Base-by-base conservation (phyloP, 2,888 invertebrate species). In the Lumbricus terrestris region DNA sequence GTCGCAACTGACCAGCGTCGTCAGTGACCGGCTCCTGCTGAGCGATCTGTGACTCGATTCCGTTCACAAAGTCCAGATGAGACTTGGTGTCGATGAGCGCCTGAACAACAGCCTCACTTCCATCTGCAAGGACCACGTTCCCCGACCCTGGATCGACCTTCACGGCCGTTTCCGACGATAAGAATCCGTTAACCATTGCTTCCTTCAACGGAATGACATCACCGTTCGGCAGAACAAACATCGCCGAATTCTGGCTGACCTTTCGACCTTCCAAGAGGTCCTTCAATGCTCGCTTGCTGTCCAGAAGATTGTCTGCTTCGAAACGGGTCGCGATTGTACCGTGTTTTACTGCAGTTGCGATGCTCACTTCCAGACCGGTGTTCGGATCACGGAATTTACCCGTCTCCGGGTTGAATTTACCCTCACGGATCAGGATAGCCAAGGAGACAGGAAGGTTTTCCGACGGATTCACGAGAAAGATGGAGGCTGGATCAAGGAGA, bases 281-380 rank as follows among this genome's bases (percentile, higher is more conserved):
- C 89, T 93, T 92, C 37, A 94, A 91, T 23, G 93, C 92, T 42
- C 92, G 91, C 13, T 93, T 93, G 47, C 93, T 93, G 91, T 94
- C 93, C 37, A 94, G 92, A 91, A 93, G 93, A 35, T 92, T 92
- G 40, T 93, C 93, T 15, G 90, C 82, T 54, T 83, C 69, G 38
- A 91, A 40, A 35, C 47, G 82, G 4, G 94, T 93, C 13, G 92
- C 92, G 88, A 95, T 92, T 35, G 94, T 91, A 2, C 98, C 98
- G 94, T 97, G 96, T 94, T 97, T 97, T 0, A 97, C 97, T 29
- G 98, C 98, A 93, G 97, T 95, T 92, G 94, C 96, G 90, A 97
- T 95, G 92, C 96, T 96, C 54, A 96, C 94, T 88, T 95, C 95
- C 90, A 95, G 96, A 29, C 97, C 97, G 8, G 96, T 96, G 93